Conservation (phyloP, 2,113 vertebrate genomes). For the Saccopteryx bilineata region DNA sequence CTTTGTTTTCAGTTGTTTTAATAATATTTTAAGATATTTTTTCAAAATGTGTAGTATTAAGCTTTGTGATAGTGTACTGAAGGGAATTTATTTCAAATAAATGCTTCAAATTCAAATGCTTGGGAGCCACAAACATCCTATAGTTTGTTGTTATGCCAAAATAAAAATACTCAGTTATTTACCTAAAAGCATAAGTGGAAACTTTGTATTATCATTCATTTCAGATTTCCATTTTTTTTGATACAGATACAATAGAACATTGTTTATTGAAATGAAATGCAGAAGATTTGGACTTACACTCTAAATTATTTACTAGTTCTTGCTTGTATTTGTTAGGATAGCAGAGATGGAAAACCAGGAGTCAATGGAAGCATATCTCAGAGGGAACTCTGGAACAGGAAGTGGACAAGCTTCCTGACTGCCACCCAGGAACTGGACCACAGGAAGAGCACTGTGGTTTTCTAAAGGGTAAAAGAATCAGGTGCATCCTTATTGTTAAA, state of each 20-base stretch:
- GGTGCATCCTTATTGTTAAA: neutral
- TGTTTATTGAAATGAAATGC: constrained; percentile 33
- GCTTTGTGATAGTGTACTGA: neutral
- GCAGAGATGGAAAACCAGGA: neutral
- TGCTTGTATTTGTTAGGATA: neutral
- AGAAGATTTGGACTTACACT: neutral
- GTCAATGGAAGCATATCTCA: neutral
- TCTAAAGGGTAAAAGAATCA: neutral
- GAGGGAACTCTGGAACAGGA: neutral
- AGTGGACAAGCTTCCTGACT: neutral
- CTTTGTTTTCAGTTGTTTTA: neutral
- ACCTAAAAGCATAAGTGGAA: neutral
- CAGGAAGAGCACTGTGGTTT: accelerated
- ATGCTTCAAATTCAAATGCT: neutral
- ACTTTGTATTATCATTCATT: neutral
- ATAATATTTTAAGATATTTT: constrained; percentile 12
- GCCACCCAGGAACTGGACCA: neutral
- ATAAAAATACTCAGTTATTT: constrained; percentile 15
- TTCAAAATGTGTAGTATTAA: constrained; percentile 20
- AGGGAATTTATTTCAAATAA: neutral
- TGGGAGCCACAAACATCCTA: neutral
- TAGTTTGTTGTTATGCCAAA: neutral
- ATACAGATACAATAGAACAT: neutral
- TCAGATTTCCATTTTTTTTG: neutral
- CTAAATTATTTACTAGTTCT: neutral